Conservation (phyloP, 2,113 vertebrate species). For the Paedocypris sp. region DNA sequence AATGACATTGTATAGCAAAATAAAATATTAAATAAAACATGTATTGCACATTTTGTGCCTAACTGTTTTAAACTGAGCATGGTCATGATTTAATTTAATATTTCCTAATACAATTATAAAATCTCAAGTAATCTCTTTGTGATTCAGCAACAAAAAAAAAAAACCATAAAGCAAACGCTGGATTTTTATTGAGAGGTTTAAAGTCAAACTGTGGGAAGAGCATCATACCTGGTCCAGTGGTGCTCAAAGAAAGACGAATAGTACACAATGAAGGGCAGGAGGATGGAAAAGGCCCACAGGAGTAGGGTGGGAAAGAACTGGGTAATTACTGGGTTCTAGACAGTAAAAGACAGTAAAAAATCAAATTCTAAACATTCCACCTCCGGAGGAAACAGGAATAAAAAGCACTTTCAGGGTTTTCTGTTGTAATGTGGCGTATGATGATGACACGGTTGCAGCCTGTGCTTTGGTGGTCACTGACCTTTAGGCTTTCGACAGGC, state of each 20-base stretch:
- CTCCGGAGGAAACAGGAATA: background rate
- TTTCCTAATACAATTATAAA: too few species aligned
- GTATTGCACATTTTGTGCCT: too few species aligned
- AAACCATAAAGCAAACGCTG: too few species aligned
- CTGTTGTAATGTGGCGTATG: background rate
- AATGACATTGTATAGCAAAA: too few species aligned
- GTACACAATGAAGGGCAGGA: conserved; percentile 88
- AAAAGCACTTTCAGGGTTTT: background rate
- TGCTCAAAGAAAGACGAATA: conserved; percentile 86
- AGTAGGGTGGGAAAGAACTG: conserved; percentile 91
- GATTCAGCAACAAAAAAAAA: too few species aligned
- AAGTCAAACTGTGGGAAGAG: background rate
- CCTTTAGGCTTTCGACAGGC: conserved; percentile 84
- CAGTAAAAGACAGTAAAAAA: conserved; percentile 17
- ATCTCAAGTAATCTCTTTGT: too few species aligned
- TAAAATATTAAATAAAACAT: too few species aligned
- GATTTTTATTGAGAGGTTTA: background rate
- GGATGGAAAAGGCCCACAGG: conserved; percentile 88
- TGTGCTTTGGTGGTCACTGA: conserved; percentile 37
- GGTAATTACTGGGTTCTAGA: conserved; percentile 83
- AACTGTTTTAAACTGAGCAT: too few species aligned
- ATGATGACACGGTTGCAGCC: background rate
- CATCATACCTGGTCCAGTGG: conserved; percentile 88
- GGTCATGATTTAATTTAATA: too few species aligned
- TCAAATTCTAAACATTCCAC: conserved; percentile 18